Conservation (phyloP, 2,113 vertebrate species). For the Arvicanthis niloticus region DNA sequence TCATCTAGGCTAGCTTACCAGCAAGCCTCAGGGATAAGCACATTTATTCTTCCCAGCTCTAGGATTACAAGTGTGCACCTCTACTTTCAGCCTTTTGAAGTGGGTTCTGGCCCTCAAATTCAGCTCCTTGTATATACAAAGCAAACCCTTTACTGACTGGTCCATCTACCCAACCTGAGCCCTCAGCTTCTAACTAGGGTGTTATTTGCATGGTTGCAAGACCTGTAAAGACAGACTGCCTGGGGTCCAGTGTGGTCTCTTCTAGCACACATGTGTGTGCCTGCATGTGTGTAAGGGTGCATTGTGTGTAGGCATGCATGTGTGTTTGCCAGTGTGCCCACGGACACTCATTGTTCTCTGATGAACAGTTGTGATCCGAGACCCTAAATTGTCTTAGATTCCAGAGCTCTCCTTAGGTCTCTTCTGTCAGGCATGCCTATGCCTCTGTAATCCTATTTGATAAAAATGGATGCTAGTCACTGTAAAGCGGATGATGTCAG, state of each 20-base stretch:
- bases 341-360: neutral
- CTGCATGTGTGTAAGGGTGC: neutral
- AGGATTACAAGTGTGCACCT: neutral
- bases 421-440: neutral
- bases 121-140: neutral
- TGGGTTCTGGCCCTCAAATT: neutral
- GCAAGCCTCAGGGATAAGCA: neutral
- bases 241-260: no score
- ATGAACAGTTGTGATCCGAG: neutral
- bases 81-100: neutral
- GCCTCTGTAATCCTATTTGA: neutral
- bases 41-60: neutral
- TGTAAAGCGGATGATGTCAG: neutral
- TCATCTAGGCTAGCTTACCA: neutral
- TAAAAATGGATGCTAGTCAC: neutral
- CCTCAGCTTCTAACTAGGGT: neutral
- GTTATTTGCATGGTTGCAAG: neutral
- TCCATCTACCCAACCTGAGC: neutral
- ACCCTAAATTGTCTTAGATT: neutral
- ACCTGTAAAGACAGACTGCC: neutral
- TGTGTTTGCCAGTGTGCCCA: neutral
- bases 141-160: neutral
- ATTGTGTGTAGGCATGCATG: no score
- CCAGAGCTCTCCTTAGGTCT: neutral
- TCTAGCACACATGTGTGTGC: neutral